A percentile compares a stretch with the other conserved stretches of the same genome.
phyloP scores from a whole-genome alignment of 2,797 vertebrate species.

The Chloroceryle inda region DNA sequence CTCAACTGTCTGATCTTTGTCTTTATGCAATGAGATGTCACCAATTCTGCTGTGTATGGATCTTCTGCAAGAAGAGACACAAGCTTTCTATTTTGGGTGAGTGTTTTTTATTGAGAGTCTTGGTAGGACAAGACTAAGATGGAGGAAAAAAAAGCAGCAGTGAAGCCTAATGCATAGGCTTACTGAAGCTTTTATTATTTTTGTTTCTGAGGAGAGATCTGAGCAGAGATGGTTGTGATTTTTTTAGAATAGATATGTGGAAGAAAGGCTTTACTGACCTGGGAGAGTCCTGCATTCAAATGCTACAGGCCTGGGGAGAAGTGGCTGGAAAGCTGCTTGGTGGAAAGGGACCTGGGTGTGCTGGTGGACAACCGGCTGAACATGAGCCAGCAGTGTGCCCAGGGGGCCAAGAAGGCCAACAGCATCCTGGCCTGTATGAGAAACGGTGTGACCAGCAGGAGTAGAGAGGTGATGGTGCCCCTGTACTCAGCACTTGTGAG shows the following conservation, averaged over 20 bases:
- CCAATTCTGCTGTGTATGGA: background rate
- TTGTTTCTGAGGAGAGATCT: background rate
- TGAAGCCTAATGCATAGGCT: slow-evolving; percentile 19
- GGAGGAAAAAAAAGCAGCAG: background rate
- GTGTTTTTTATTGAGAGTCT: background rate
- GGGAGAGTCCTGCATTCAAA: background rate
- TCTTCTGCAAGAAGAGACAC: background rate
- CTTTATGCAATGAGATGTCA: background rate
- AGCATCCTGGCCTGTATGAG: too few relatives aligned
- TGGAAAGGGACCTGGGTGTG: too few relatives aligned
- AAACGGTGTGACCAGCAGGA: too few relatives aligned
- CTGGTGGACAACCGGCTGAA: too few relatives aligned
- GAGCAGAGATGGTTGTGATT: background rate
- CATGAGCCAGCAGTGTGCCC: too few relatives aligned
- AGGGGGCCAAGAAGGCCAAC: too few relatives aligned
- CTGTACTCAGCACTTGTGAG: too few relatives aligned
- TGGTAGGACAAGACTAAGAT: slow-evolving; percentile 4
- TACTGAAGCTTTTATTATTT: slow-evolving; percentile 42
- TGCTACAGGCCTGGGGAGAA: too few relatives aligned
- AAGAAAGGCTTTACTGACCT: background rate
- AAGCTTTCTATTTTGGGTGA: background rate
- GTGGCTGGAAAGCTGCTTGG: too few relatives aligned
- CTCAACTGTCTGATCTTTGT: background rate
- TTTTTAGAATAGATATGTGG: background rate
- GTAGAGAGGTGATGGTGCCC: too few relatives aligned